Percentiles rank a stretch among this genome's conserved stretches.
Conservation (phyloP, 92 coral and sea anemone genomes). For the Porites cylindrica region DNA sequence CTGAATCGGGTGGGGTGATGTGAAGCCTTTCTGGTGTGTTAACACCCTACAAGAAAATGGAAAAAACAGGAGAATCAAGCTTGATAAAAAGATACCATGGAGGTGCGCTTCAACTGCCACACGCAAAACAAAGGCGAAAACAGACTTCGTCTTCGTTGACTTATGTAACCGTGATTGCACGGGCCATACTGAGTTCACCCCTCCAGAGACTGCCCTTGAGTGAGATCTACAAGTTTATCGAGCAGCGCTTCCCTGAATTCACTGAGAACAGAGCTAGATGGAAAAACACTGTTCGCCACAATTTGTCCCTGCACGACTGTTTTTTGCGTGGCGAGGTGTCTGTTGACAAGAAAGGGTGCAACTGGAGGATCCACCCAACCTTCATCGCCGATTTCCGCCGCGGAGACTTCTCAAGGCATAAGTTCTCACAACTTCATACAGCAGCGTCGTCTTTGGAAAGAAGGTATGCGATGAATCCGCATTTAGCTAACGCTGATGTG, state of each 20-base stretch:
- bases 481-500: background rate
- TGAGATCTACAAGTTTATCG: constrained; percentile 14
- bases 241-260: constrained; percentile 18
- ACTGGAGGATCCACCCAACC: constrained; percentile 14
- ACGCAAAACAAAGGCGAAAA: background rate
- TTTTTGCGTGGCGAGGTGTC: background rate
- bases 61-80: background rate
- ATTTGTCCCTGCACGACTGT: constrained; percentile 21
- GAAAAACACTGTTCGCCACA: constrained; percentile 39
- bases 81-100: background rate
- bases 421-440: background rate
- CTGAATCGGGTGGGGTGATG: background rate
- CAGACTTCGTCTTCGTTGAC: background rate
- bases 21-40: background rate
- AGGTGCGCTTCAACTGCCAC: background rate
- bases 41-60: background rate
- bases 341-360: background rate
- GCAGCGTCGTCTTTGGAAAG: background rate
- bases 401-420: constrained; percentile 16
- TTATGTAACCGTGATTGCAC: background rate
- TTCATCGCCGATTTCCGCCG: constrained; percentile 9
- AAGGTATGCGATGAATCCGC: background rate
- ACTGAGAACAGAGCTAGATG: constrained; percentile 25
- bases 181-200: constrained; percentile 3
- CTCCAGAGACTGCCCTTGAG: constrained; percentile 2